A percentile compares a stretch with the other conserved stretches of the same genome.
These are phyloP conservation scores for Argyrosomus regius DNA, from an alignment of 2,797 vertebrate genomes.

Conservation along the genomic window DNA sequence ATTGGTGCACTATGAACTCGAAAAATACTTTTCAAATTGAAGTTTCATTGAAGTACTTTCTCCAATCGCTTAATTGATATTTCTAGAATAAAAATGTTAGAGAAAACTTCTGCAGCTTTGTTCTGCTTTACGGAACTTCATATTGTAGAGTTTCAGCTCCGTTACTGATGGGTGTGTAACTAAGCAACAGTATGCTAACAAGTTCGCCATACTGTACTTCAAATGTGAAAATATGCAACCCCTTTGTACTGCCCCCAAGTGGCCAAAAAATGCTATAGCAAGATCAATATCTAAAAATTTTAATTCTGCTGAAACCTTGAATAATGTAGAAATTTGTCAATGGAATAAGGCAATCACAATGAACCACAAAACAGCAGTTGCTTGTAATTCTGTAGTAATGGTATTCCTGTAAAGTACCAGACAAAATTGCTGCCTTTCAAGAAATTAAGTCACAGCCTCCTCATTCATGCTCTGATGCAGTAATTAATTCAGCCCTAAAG, in stretches of 20 bases:
- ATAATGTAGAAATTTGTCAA: not conserved
- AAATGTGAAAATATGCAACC: not conserved
- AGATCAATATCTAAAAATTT: not conserved
- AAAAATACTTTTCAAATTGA: not conserved
- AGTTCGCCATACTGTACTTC: not conserved
- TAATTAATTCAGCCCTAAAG: slow-evolving; percentile 27
- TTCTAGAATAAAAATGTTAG: not conserved
- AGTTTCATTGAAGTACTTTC: not conserved
- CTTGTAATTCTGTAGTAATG: not conserved
- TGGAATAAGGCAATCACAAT: not conserved
- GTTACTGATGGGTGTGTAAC: not conserved
- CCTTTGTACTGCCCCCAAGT: not conserved
- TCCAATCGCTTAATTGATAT: not conserved
- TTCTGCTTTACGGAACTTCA: not conserved
- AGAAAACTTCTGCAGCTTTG: not conserved
- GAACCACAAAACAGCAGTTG: too few species aligned
- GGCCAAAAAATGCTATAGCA: too few species aligned
- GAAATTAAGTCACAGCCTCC: not conserved
- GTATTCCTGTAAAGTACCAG: not conserved
- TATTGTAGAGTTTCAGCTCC: not conserved
- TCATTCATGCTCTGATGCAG: not conserved
- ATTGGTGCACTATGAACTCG: not conserved
- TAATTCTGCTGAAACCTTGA: not conserved
- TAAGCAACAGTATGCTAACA: slow-evolving; percentile 4
- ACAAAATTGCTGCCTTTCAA: not conserved